Evolutionary conservation across 2,888 invertebrate genomes (phyloP), one percentile per base, ranked within the genome.

Genomic region (Drosophila cyrtoloma): DNA sequence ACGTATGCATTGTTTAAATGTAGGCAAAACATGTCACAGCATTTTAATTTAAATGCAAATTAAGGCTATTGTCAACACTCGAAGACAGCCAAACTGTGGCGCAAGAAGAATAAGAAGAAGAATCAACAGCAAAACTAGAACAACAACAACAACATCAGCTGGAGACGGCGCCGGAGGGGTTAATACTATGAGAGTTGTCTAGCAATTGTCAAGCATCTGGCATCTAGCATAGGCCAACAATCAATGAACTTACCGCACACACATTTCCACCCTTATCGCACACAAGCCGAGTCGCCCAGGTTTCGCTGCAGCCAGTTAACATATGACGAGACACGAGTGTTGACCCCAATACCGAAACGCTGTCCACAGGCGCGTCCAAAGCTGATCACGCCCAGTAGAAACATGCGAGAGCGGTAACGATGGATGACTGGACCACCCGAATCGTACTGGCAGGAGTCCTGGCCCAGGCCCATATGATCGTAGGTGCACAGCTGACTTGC

Each of bases 381-480:
- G 55, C 94, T 95, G 59, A 95, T 94, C 19, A 95, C 82, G 10
- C 95, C 96, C 1, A 95, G 64, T 2, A 94, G 77, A 50, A 93
- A 93, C 60, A 94, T 79, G 62, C 94, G 92, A 4, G 84, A 79
- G 69, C 73, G 66, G 74, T 93, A 91, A 91, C 94, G 94, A 5
- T 77, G 33, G 2, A 95, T 78, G 6, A 94, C 84, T 0, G 95
- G 95, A 0, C 95, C 95, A 1, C 95, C 95, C 1, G 95, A 94
- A 78, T 94, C 94, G 71, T 91, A 88, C 66, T 92, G 94, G 69
- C 95, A 95, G 1, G 95, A 91, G 77, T 95, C 95, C 61, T 89
- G 90, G 0, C 91, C 91, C 55, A 75, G 47, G 2, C 91, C 92
- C 3, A 63, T 55, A 14, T 75, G 71, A 57, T 92, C 92, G 52